Evolutionary conservation across 1,140 invertebrate species (phyloP).

Genomic region (Meloidogyne chitwoodi): DNA sequence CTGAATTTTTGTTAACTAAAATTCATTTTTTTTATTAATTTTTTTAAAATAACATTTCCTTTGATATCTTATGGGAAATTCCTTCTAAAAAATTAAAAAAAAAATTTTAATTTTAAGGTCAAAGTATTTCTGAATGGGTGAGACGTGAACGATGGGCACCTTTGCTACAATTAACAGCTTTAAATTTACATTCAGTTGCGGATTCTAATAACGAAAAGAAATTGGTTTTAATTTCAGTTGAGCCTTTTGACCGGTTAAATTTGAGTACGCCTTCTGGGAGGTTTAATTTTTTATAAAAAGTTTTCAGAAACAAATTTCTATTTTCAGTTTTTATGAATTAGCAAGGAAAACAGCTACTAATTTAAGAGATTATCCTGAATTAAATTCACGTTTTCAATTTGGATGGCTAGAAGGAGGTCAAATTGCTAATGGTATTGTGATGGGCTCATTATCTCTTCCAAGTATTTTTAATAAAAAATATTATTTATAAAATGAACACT

Average conservation of each 20-base stretch:
- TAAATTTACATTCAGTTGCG: slow-evolving; percentile 74
- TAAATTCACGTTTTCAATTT: slow-evolving; percentile 75
- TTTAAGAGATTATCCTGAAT: slow-evolving; percentile 17
- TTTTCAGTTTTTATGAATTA: slow-evolving; percentile 41
- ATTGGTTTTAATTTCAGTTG: slow-evolving; percentile 74
- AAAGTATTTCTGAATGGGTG: slow-evolving; percentile 68
- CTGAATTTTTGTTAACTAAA: too few species aligned
- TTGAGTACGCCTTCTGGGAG: slow-evolving; percentile 38
- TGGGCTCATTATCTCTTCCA: slow-evolving; percentile 73
- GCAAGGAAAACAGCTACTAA: slow-evolving; percentile 37
- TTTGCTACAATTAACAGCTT: slow-evolving; percentile 78
- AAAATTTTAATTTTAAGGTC: background rate
- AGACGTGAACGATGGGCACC: slow-evolving; percentile 81
- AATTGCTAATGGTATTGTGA: slow-evolving; percentile 82
- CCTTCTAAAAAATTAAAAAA: too few species aligned
- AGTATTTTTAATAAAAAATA: slow-evolving; percentile 61
- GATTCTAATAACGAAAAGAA: slow-evolving; percentile 63
- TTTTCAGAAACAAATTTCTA: background rate
- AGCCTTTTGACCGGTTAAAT: slow-evolving; percentile 66
- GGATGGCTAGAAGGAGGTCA: slow-evolving; percentile 79
- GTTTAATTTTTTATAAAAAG: slow-evolving; percentile 5
- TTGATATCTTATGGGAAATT: too few species aligned
- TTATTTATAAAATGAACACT: background rate
- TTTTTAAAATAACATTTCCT: too few species aligned
- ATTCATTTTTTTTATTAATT: too few species aligned